A percentile compares a stretch with the other conserved stretches of the same genome.
These are phyloP conservation scores for Propithecus deckenii DNA, from an alignment of 2,797 vertebrate genomes.

Conservation along the genomic window DNA sequence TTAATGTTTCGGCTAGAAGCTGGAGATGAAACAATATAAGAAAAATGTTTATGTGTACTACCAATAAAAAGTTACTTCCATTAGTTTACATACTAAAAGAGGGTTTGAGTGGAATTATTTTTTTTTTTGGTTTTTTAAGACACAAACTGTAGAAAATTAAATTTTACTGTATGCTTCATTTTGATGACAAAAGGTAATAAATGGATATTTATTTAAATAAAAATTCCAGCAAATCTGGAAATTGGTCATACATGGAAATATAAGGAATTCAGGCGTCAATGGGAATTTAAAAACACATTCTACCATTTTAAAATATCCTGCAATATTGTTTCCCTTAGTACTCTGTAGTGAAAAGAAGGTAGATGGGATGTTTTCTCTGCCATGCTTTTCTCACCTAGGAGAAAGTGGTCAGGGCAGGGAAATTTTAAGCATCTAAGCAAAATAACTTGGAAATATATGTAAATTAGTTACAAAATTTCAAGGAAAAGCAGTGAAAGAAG, in stretches of 20 bases:
- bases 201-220: background rate
- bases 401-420: background rate
- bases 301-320: background rate
- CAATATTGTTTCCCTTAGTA: background rate
- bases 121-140: background rate
- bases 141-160: background rate
- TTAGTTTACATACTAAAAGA: background rate
- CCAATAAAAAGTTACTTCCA: constrained; percentile 22
- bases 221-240: background rate
- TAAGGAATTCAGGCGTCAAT: background rate
- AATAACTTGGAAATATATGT: background rate
- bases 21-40: constrained; percentile 34
- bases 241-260: background rate
- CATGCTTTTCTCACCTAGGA: background rate
- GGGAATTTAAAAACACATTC: background rate
- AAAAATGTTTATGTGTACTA: constrained; percentile 32
- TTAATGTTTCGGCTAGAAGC: constrained; percentile 45
- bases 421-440: background rate
- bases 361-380: background rate
- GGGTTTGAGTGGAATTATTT: background rate
- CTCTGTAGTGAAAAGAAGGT: background rate
- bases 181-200: background rate
- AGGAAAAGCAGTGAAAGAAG: background rate
- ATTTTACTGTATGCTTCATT: background rate
- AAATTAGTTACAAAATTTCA: constrained; percentile 25